Conservation (phyloP, 2,113 vertebrate genomes). For the Sceloporus undulatus region DNA sequence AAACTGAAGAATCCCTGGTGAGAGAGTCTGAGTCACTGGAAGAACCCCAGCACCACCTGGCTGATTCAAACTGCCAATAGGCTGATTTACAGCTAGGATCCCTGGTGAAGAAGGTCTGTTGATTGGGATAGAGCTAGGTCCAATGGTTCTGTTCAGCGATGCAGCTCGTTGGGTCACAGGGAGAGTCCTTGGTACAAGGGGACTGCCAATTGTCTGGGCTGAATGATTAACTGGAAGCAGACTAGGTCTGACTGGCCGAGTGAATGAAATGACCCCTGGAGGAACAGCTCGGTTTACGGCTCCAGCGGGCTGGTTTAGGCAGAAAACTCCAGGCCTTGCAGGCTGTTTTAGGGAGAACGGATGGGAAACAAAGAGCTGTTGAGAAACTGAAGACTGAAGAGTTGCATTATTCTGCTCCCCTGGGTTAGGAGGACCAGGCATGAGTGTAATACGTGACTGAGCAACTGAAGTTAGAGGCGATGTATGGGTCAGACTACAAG, state of each 20-base stretch:
- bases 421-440: constrained; percentile 79
- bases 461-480: constrained; percentile 52
- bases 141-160: constrained; percentile 63
- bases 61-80: constrained; percentile 46
- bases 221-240: constrained; percentile 76
- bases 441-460: constrained; percentile 75
- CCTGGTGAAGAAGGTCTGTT: constrained; percentile 62
- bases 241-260: constrained; percentile 62
- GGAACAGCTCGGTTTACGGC: constrained; percentile 71
- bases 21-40: constrained; percentile 76
- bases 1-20: constrained; percentile 77
- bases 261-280: constrained; percentile 72
- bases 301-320: constrained; percentile 75
- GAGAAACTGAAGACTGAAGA: constrained; percentile 70
- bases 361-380: constrained; percentile 77
- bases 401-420: constrained; percentile 73
- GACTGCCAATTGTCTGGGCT: constrained; percentile 60
- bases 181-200: constrained; percentile 63
- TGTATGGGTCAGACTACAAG: constrained; percentile 66
- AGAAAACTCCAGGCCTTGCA: constrained; percentile 67
- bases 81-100: constrained; percentile 75
- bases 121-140: constrained; percentile 65
- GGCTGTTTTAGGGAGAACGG: constrained; percentile 79
- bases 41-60: constrained; percentile 62
- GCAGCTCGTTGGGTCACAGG: constrained; percentile 71